These are phyloP conservation scores for Crambe crambe DNA, from an alignment of 37 sponge, comb jelly and placozoan genomes.

Conservation along the genomic window DNA sequence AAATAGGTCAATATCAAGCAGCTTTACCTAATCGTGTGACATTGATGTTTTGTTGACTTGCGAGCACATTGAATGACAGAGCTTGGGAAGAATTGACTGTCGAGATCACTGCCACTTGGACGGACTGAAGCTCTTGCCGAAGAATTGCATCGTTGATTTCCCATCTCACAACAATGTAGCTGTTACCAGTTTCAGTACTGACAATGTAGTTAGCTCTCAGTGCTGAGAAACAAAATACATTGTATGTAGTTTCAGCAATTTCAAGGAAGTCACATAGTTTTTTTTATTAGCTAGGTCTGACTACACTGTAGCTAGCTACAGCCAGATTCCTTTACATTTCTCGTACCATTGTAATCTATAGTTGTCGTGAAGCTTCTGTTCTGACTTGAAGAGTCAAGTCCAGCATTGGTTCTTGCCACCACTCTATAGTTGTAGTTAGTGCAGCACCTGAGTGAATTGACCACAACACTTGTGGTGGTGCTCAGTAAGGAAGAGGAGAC, in stretches of 20 bases:
- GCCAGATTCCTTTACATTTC: too few species aligned
- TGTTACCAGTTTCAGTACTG: background rate
- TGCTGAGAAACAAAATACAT: background rate
- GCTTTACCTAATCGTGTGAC: background rate
- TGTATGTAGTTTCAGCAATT: too few species aligned
- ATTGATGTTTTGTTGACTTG: background rate
- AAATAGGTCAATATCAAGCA: too few species aligned
- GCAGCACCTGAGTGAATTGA: background rate
- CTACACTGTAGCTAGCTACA: too few species aligned
- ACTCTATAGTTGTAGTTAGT: background rate
- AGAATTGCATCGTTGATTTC: background rate
- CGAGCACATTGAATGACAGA: background rate
- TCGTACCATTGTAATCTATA: too few species aligned
- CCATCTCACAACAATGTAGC: background rate
- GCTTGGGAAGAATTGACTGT: background rate
- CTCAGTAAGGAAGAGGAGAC: background rate
- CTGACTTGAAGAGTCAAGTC: background rate
- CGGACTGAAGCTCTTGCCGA: background rate
- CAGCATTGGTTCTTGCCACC: background rate
- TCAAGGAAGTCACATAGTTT: too few species aligned
- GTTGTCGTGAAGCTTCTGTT: background rate
- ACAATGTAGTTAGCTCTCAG: background rate
- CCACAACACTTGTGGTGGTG: background rate
- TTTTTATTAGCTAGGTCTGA: too few species aligned
- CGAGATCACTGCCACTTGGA: background rate